phyloP scores from a whole-genome alignment of 2,888 invertebrate species.

The Ellobium chinense region DNA sequence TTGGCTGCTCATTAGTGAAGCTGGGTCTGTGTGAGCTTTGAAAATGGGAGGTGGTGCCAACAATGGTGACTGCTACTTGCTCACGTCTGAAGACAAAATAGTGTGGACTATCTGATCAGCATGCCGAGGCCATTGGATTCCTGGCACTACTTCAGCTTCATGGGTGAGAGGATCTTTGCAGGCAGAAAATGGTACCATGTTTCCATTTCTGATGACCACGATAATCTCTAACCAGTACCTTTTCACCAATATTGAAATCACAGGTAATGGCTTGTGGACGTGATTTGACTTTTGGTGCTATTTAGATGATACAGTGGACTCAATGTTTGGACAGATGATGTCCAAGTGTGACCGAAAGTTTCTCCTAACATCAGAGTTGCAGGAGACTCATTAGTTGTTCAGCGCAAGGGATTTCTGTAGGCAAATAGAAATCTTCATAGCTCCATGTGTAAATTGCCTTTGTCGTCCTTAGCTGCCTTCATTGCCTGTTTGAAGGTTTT shows the following conservation, averaged over 20 bases:
- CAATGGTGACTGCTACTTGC: too few species aligned
- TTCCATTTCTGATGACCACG: neutral
- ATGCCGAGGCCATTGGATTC: neutral
- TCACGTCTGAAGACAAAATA: too few species aligned
- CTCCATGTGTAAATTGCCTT: neutral
- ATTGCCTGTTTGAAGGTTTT: slow-evolving; percentile 51
- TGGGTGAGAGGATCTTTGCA: neutral
- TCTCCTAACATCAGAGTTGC: neutral
- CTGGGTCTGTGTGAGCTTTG: too few species aligned
- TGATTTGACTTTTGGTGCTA: neutral
- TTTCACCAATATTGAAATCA: neutral
- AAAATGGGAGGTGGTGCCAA: too few species aligned
- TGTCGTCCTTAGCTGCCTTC: neutral
- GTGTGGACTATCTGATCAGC: neutral
- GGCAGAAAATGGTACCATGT: neutral
- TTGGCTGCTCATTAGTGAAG: too few species aligned
- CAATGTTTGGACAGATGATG: too few species aligned
- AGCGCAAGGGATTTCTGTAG: neutral
- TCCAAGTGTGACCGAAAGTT: too few species aligned
- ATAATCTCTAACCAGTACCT: neutral
- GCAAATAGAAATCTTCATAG: neutral
- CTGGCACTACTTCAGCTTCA: neutral
- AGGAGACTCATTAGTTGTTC: neutral
- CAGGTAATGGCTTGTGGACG: neutral
- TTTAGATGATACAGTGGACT: too few species aligned